A percentile compares a stretch with the other conserved stretches of the same genome.
phyloP scores from a whole-genome alignment of 2,888 invertebrate genomes.

The Polyommatus iphigenia region DNA sequence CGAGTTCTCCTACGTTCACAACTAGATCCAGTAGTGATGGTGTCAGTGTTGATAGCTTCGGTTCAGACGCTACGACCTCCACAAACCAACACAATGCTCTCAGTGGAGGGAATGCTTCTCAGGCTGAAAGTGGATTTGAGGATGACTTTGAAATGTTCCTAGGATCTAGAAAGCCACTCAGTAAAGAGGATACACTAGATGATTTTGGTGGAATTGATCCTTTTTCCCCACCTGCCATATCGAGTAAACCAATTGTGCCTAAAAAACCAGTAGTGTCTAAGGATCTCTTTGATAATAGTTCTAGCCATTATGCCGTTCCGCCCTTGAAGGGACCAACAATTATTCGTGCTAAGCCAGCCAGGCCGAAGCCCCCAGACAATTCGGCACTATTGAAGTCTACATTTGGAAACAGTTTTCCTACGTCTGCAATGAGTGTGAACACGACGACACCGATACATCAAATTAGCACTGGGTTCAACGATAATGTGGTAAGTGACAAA shows the following conservation, averaged over 20 bases:
- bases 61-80: slow-evolving; percentile 84
- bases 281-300: slow-evolving; percentile 83
- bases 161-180: slow-evolving; percentile 63
- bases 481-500: slow-evolving; percentile 63
- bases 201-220: slow-evolving; percentile 79
- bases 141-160: slow-evolving; percentile 89
- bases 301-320: slow-evolving; percentile 60
- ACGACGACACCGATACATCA: slow-evolving; percentile 71
- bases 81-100: slow-evolving; percentile 76
- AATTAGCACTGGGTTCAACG: slow-evolving; percentile 60
- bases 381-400: slow-evolving; percentile 66
- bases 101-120: slow-evolving; percentile 84
- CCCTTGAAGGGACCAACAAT: slow-evolving; percentile 85
- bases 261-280: slow-evolving; percentile 81
- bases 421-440: slow-evolving; percentile 66
- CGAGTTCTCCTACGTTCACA: slow-evolving; percentile 87
- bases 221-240: slow-evolving; percentile 71
- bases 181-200: slow-evolving; percentile 70
- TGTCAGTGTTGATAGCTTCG: slow-evolving; percentile 87
- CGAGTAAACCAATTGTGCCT: slow-evolving; percentile 59
- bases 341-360: slow-evolving; percentile 83
- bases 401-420: slow-evolving; percentile 57
- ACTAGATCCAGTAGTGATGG: slow-evolving; percentile 88
- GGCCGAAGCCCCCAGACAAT: slow-evolving; percentile 79
- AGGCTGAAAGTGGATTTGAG: slow-evolving; percentile 90